Base-by-base conservation (phyloP, 2,888 invertebrate genomes). In the Tubulanus polymorphus region DNA sequence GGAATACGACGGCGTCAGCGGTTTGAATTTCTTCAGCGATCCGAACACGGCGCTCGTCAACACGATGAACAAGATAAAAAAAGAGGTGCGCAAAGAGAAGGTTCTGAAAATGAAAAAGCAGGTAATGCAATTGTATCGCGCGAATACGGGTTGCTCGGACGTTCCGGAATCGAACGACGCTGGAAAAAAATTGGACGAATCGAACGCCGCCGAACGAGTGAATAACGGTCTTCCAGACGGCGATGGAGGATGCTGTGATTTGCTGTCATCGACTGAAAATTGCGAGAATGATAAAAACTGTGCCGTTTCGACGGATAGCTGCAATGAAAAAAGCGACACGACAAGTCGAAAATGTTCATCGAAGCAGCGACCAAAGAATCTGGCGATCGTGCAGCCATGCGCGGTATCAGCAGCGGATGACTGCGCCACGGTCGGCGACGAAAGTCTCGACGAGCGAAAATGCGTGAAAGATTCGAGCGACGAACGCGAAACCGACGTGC, bases 1-100 rank as follows among this genome's bases (percentile, higher is more conserved):
- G 54, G 69, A 72, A 47, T 57, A 73, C 26, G 75, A 75, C 57
- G 66, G 64, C 37, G 65, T 71, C 32, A 55, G 72, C n/a, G 68
- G 70, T 48, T 66, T 71, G 1, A 60, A 66, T 12, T 72, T 66
- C 55, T 73, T 73, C 51, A 63, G 65, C 27, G 72, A 70, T 51
- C 58, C 66, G 1, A 69, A 72, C 48, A 53, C 58, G 15, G 56
- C 59, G 3, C 60, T 71, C 27, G 67, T 75, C n/a, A 20, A 18
- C 20, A 23, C 23, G 18, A 23, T 41, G 41, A 56, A 61, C 3
- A 60, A 66, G 30, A 63, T 73, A 1, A 66, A 65, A 48, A 57
- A 60, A 20, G 66, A 68, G 49, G 51, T 71, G 29, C 64, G 65
- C 35, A 64, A 64, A 49, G 71, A 70, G 55, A 70, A 65, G 46